Percentiles rank a stretch among this genome's conserved stretches.
phyloP scores from a whole-genome alignment of 2,888 invertebrate species.

The Euplagia quadripunctaria region DNA sequence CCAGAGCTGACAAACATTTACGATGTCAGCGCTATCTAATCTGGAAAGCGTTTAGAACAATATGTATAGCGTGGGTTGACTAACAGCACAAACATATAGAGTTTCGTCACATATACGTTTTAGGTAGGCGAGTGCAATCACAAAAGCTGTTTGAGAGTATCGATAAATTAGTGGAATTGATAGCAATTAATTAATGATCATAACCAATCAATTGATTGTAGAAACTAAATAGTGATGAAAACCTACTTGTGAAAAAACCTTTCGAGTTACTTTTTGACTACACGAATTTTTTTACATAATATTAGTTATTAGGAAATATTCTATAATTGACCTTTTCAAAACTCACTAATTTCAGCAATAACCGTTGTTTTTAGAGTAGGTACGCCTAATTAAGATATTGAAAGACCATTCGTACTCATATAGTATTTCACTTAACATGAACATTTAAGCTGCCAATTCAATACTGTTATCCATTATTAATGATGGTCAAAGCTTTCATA shows the following conservation, averaged over 20 bases:
- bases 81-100: constrained; percentile 32
- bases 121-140: constrained; percentile 22
- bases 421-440: constrained; percentile 53
- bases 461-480: constrained; percentile 68
- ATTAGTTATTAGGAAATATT: neutral
- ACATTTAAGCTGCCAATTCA: constrained; percentile 65
- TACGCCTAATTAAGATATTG: constrained; percentile 32
- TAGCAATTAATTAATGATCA: neutral
- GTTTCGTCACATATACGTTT: constrained; percentile 37
- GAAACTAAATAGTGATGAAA: no score
- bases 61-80: constrained; percentile 47
- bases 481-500: constrained; percentile 64
- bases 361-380: no score
- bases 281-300: no score
- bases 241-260: neutral
- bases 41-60: constrained; percentile 70
- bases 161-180: constrained; percentile 20
- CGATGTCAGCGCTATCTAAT: constrained; percentile 79
- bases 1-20: constrained; percentile 76
- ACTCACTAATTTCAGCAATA: constrained; percentile 5
- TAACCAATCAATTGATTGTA: neutral
- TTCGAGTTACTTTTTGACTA: neutral
- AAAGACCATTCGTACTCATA: constrained; percentile 38
- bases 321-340: neutral
- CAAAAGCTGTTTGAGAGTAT: constrained; percentile 26